A percentile compares a stretch with the other conserved stretches of the same genome.
Conservation (phyloP, 2,113 vertebrate genomes). For the Pituophis catenifer region DNA sequence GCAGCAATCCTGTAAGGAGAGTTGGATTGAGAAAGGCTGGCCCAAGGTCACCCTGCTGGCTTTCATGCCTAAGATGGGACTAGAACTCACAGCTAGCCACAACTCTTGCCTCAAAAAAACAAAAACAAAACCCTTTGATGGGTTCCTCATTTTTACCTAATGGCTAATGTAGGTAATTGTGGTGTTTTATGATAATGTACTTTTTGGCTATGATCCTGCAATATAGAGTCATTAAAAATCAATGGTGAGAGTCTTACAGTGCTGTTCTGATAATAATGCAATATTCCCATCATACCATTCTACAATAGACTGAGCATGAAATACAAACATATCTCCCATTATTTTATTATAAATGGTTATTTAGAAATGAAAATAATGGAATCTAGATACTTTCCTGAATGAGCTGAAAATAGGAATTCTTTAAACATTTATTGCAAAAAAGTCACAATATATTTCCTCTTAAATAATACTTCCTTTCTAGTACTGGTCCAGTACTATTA, state of each 20-base stretch:
- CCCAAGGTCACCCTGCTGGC: background rate
- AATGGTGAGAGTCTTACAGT: background rate
- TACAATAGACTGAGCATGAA: background rate
- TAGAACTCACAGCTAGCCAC: background rate
- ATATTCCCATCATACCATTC: background rate
- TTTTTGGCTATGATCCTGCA: constrained; percentile 16
- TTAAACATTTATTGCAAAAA: constrained; percentile 23
- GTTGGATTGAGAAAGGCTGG: background rate
- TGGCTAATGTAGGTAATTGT: background rate
- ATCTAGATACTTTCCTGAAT: background rate
- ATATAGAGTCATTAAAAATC: background rate
- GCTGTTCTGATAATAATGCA: background rate
- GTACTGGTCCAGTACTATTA: background rate
- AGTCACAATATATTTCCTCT: constrained; percentile 41
- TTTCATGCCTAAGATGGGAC: background rate
- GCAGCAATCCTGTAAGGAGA: background rate
- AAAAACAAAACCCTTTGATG: background rate
- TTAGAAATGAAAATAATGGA: constrained; percentile 15
- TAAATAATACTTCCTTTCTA: constrained; percentile 44
- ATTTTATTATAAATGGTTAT: constrained; percentile 21
- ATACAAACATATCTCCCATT: background rate
- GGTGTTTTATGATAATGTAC: constrained; percentile 18
- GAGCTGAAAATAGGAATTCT: constrained; percentile 18
- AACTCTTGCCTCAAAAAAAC: background rate
- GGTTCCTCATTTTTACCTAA: background rate